These are phyloP conservation scores for Aphidius ervi DNA, from an alignment of 1,140 invertebrate species.

Conservation along the genomic window DNA sequence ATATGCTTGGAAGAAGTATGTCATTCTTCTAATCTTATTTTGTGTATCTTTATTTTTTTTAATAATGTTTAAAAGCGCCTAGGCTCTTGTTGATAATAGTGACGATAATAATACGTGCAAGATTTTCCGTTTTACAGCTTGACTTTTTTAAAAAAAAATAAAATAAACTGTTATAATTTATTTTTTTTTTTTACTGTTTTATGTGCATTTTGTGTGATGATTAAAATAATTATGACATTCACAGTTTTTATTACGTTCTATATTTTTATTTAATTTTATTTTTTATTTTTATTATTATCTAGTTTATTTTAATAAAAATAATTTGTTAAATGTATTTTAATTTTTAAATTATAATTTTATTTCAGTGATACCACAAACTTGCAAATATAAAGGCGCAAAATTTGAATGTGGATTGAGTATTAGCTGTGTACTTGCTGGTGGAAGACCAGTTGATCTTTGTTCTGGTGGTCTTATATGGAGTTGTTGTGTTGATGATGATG, in stretches of 20 bases:
- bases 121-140: too few relatives aligned
- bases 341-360: slow-evolving; percentile 11
- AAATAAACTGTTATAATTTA: too few relatives aligned
- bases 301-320: background rate
- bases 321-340: slow-evolving; percentile 7
- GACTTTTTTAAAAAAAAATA: too few relatives aligned
- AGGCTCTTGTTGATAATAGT: background rate
- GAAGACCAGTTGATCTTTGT: slow-evolving; percentile 82
- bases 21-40: slow-evolving; percentile 7
- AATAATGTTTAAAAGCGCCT: background rate
- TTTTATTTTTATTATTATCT: background rate
- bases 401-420: slow-evolving; percentile 88
- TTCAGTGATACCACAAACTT: slow-evolving; percentile 89
- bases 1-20: slow-evolving; percentile 79
- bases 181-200: too few relatives aligned
- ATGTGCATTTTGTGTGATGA: slow-evolving; percentile 11
- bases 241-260: background rate
- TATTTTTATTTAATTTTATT: slow-evolving; percentile 7
- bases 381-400: slow-evolving; percentile 81
- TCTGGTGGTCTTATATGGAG: slow-evolving; percentile 92
- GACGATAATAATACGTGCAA: background rate
- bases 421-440: slow-evolving; percentile 81
- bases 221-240: background rate
- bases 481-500: slow-evolving; percentile 82
- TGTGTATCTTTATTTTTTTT: background rate